Base-by-base conservation (phyloP, 37 sponge, comb jelly and placozoan species). In the Spongia lamella region DNA sequence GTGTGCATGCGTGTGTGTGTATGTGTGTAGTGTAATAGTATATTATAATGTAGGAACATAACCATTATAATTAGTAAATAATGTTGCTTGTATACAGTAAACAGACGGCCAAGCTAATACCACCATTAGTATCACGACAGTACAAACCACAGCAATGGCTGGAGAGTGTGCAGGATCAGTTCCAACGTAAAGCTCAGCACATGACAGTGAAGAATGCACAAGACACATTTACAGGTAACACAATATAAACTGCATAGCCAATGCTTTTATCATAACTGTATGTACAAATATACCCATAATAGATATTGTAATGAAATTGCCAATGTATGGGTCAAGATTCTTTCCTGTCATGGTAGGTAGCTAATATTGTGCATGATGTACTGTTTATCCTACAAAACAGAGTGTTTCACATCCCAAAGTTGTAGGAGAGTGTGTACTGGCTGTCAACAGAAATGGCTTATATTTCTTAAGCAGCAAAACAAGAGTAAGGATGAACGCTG, bases 251-350 rank as follows among this genome's bases (percentile, higher is more conserved):
- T n/a, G n/a, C n/a, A n/a, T n/a, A n/a, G n/a, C n/a, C n/a, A n/a
- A n/a, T n/a, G n/a, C n/a, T n/a, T n/a, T n/a, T n/a, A 9, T 43
- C 5, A 43, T 43, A 43, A 13, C 9, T 43, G 9, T 5, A 43
- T 9, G 9, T 43, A 43, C 47, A 13, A 43, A 16, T 53, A 2
- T 27, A 36, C 38, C 20, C 22, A 49, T 27, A 39, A 0, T 38
- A 86, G 86, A 73, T 57, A 6, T 86, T 1, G 53, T 69, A 57
- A 61, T 22, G 9, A 63, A 22, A 4, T 62, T 69, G 16, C 81
- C 86, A 47, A 34, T 79, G 53, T 86, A 80, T 64, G 86, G 80
- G 16, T 86, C 86, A 11, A 34, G 66, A 34, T 86, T 86, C 81
- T 86, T 86, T 62, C 75, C 86, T 29, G 31, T 65, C 25, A 55